These are phyloP conservation scores for Malthinus flaveolus DNA, from an alignment of 2,888 invertebrate species.

Conservation along the genomic window DNA sequence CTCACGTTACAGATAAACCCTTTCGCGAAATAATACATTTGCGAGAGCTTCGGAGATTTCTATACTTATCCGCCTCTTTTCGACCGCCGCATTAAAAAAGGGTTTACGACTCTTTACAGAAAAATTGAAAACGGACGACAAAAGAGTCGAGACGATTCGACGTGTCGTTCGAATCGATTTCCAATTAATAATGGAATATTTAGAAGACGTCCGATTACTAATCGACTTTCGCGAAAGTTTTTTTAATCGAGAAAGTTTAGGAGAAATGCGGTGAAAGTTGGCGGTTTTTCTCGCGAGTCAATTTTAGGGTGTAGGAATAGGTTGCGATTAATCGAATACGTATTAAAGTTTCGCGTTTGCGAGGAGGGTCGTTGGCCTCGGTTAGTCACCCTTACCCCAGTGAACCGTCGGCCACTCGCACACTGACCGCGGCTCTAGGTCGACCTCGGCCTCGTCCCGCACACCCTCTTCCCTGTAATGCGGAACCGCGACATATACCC, in stretches of 20 bases:
- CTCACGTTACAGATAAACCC: slow-evolving; percentile 52
- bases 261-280: slow-evolving; percentile 40
- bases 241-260: slow-evolving; percentile 36
- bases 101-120: not conserved
- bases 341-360: slow-evolving; percentile 13
- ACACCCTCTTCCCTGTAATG: slow-evolving; percentile 34
- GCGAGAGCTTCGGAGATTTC: slow-evolving; percentile 7
- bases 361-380: slow-evolving; percentile 48
- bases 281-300: slow-evolving; percentile 1
- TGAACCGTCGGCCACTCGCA: slow-evolving; percentile 56
- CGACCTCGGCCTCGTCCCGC: slow-evolving; percentile 38
- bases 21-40: slow-evolving; percentile 38
- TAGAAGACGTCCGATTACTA: not conserved
- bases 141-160: not conserved
- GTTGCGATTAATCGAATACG: not conserved
- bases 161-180: not conserved
- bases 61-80: slow-evolving; percentile 7
- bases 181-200: not conserved
- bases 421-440: slow-evolving; percentile 49
- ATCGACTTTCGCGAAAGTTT: slow-evolving; percentile 41
- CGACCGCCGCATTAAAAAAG: slow-evolving; percentile 10
- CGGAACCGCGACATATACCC: slow-evolving; percentile 44
- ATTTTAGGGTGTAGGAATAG: slow-evolving; percentile 1
- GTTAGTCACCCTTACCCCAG: slow-evolving; percentile 57
- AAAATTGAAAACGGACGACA: not conserved